Base-by-base conservation (phyloP, 2,888 invertebrate genomes). In the Latheticus oryzae region DNA sequence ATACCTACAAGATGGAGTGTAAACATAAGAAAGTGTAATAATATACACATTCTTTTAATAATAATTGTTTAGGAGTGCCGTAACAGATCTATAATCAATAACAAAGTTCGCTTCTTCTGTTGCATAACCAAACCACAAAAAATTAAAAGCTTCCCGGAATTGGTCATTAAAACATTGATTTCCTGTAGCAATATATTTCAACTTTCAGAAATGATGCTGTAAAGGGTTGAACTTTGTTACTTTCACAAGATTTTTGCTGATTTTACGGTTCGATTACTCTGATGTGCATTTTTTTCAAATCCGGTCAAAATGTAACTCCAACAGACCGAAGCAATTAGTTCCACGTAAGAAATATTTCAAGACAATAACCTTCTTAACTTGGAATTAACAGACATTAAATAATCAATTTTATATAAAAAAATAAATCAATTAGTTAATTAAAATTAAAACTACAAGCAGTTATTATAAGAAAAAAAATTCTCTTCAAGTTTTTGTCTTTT, bases 261-360 rank as follows among this genome's bases (percentile, higher is more conserved):
- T 42, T 42, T 45, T 32, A 3, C 28, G 28, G 28, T 28, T 8
- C 8, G 23, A 3, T n/a, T 21, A 33, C 13, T 42, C 15, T 24
- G 37, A 12, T 12, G 13, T 21, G 30, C 32, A 3, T 33, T 33
- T 23, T 23, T 47, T 21, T 30, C 32, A 48, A 33, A 47, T 33
- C 3, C 26, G 48, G n/a, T 11, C 48, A 21, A 16, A 24, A 26
- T 23, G 9, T 16, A 21, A 9, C 28, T 28, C 35, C 38, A 55
- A 8, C 47, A 55, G 55, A 55, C 38, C 38, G 38, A 17, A 55
- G 32, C 55, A 55, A 55, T 55, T 55, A 48, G 55, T 55, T 55
- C 38, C 55, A 23, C 16, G 12, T 23, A 17, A 12, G 35, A 32
- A 11, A 24, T 17, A 24, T 19, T 47, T 47, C 9, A 33, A 47